Percentiles rank a stretch among this genome's conserved stretches.
Evolutionary conservation across 2,888 invertebrate genomes (phyloP).

Genomic region (Boloria selene): DNA sequence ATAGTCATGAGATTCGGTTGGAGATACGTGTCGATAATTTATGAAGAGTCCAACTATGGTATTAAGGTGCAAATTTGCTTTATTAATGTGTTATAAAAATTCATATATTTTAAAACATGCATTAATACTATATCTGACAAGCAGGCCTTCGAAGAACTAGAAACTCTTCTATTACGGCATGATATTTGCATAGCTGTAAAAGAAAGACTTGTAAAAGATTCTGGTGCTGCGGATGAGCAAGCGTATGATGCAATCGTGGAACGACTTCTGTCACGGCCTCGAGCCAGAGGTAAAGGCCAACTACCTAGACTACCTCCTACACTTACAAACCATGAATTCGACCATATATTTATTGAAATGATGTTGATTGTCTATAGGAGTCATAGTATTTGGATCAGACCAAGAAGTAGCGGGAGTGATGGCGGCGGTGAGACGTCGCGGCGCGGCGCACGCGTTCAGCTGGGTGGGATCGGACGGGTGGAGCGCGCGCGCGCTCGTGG

Average conservation of each 20-base stretch:
- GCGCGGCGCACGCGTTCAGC: constrained; percentile 92
- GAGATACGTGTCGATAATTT: constrained; percentile 97
- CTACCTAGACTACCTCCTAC: too few relatives aligned
- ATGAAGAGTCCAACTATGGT: constrained; percentile 97
- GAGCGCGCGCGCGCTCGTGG: constrained; percentile 93
- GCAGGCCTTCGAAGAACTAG: constrained; percentile 90
- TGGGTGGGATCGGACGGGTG: constrained; percentile 99
- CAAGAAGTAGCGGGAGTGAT: constrained; percentile 98
- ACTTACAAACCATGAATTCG: too few relatives aligned
- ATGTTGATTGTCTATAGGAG: constrained; percentile 83
- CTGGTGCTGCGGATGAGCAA: constrained; percentile 93
- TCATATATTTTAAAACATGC: neutral
- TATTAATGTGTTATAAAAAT: neutral
- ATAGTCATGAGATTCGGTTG: constrained; percentile 93
- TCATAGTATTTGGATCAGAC: constrained; percentile 97
- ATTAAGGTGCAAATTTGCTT: constrained; percentile 86
- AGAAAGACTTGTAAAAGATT: constrained; percentile 96
- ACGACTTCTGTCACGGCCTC: constrained; percentile 90
- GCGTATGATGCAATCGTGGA: constrained; percentile 94
- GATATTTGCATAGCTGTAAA: constrained; percentile 97
- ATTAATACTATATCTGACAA: neutral
- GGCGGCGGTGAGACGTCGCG: constrained; percentile 92
- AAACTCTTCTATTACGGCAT: constrained; percentile 90
- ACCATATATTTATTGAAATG: too few relatives aligned
- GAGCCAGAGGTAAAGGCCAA: constrained; percentile 88